A percentile compares a stretch with the other conserved stretches of the same genome.
phyloP scores from a whole-genome alignment of 2,888 invertebrate genomes.

The Erebia ligea region DNA sequence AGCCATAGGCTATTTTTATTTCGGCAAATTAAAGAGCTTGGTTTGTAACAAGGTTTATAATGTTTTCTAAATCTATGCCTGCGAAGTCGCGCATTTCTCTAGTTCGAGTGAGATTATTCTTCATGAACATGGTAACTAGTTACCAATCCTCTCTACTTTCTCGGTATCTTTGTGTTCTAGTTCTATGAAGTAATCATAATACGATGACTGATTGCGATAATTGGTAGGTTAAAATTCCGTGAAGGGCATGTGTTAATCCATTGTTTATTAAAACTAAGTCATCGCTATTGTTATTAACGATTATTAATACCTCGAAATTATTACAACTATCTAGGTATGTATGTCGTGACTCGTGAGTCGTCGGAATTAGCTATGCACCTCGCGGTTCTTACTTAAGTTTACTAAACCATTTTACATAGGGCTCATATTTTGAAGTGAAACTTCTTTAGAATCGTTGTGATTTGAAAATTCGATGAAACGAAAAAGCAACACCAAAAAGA shows the following conservation, averaged over 20 bases:
- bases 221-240: slow-evolving; percentile 4
- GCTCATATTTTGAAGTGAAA: too few relatives aligned
- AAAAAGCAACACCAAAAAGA: too few relatives aligned
- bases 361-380: neutral
- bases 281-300: neutral
- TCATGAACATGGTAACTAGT: neutral
- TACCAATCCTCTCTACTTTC: neutral
- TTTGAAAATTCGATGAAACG: too few relatives aligned
- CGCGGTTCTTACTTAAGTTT: too few relatives aligned
- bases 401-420: too few relatives aligned
- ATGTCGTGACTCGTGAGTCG: neutral
- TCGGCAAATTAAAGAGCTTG: too few relatives aligned
- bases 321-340: neutral
- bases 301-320: neutral
- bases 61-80: too few relatives aligned
- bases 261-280: slow-evolving; percentile 9
- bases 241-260: slow-evolving; percentile 12
- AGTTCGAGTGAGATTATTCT: too few relatives aligned
- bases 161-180: neutral
- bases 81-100: too few relatives aligned
- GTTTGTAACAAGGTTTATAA: too few relatives aligned
- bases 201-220: slow-evolving; percentile 1
- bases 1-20: too few relatives aligned
- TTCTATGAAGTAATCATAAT: slow-evolving; percentile 5
- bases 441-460: too few relatives aligned